A percentile compares a stretch with the other conserved stretches of the same genome.
Conservation (phyloP, 2,888 invertebrate genomes). For the Callosobruchus maculatus region DNA sequence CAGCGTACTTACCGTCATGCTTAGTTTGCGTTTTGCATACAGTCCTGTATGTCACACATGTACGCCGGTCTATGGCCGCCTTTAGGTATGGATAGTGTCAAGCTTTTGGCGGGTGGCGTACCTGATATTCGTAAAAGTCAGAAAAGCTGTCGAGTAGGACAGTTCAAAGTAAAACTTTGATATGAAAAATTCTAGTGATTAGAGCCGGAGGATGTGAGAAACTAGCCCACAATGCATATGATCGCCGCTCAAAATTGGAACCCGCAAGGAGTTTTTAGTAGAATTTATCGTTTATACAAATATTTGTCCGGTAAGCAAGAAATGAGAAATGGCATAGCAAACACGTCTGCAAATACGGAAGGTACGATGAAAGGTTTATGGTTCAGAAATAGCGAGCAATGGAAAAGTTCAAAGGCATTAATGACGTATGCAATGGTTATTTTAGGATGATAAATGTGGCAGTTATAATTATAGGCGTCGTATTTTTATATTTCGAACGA, state of each 20-base stretch:
- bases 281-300: background rate
- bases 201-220: background rate
- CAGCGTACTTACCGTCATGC: too few species aligned
- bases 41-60: too few species aligned
- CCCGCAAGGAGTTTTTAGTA: background rate
- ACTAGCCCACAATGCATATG: background rate
- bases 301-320: background rate
- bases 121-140: background rate
- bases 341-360: background rate
- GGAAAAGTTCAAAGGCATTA: background rate
- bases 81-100: background rate
- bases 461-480: background rate
- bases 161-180: background rate
- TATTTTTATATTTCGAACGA: too few species aligned
- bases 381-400: background rate
- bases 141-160: background rate
- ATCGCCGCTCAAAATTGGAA: background rate
- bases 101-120: background rate
- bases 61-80: too few species aligned
- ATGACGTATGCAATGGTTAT: background rate
- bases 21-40: too few species aligned
- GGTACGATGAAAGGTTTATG: background rate
- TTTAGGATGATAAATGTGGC: background rate
- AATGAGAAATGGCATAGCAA: background rate
- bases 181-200: background rate